phyloP scores from a whole-genome alignment of 2,797 vertebrate genomes.

The Kryptopterus vitreolus region DNA sequence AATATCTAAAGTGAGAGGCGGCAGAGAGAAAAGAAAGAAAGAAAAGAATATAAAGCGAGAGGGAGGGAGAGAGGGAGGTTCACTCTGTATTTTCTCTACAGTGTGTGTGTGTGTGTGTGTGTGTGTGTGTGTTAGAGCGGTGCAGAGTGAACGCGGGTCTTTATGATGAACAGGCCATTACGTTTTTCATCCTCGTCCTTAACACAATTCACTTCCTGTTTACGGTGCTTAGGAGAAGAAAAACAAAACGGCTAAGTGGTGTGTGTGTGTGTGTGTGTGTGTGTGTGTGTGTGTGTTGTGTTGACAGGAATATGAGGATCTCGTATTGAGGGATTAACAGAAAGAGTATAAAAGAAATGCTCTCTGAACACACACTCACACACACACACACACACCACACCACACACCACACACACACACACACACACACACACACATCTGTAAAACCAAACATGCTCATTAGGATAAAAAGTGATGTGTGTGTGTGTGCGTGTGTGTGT shows the following conservation, averaged over 20 bases:
- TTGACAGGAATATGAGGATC: not conserved
- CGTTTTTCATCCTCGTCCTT: constrained; percentile 21
- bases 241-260: not conserved
- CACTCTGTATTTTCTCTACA: not conserved
- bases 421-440: too few species aligned
- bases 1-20: constrained; percentile 4
- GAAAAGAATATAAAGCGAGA: not conserved
- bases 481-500: not conserved
- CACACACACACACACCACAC: too few species aligned
- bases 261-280: not conserved
- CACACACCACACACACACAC: not conserved
- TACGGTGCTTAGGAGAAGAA: not conserved
- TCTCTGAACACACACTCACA: not conserved
- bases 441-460: not conserved
- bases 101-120: not conserved
- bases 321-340: not conserved
- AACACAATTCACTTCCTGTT: constrained; percentile 1
- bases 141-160: constrained; percentile 19
- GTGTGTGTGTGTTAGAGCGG: not conserved
- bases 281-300: not conserved
- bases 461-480: not conserved
- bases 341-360: not conserved
- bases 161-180: constrained; percentile 17
- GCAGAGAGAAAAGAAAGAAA: not conserved
- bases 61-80: not conserved